A percentile compares a stretch with the other conserved stretches of the same genome.
Evolutionary conservation across 2,888 invertebrate species (phyloP).

Genomic region (Synanthedon tipuliformis): DNA sequence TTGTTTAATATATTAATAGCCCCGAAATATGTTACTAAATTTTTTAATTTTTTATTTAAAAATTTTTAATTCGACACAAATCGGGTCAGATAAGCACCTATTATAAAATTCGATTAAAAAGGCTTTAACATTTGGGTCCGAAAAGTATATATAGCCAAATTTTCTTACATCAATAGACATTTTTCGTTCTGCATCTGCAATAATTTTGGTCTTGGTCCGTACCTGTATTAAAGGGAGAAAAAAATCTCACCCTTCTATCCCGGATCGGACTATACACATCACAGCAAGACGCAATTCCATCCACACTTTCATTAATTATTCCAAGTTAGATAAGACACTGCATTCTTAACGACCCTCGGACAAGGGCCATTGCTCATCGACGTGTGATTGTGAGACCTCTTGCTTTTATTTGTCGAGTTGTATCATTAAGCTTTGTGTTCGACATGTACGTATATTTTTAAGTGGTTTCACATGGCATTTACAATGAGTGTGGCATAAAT

Average conservation of each 20-base stretch:
- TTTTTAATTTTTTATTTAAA: no score
- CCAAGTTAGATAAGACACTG: slow-evolving; percentile 66
- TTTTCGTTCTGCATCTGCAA: no score
- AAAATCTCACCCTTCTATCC: not conserved
- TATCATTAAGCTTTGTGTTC: slow-evolving; percentile 40
- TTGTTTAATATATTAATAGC: no score
- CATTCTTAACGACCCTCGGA: slow-evolving; percentile 58
- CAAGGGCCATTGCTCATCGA: slow-evolving; percentile 56
- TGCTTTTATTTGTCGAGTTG: slow-evolving; percentile 36
- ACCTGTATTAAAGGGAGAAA: no score
- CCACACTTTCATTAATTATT: slow-evolving; percentile 67
- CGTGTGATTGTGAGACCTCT: slow-evolving; percentile 34
- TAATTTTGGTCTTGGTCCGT: no score
- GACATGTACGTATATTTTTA: slow-evolving; percentile 9
- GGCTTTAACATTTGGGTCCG: no score
- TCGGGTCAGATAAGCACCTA: no score
- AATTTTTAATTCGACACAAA: no score
- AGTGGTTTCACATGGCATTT: slow-evolving; percentile 8
- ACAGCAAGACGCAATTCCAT: slow-evolving; percentile 53
- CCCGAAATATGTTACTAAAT: no score
- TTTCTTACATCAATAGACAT: no score
- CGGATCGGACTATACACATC: slow-evolving; percentile 19
- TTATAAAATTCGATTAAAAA: no score
- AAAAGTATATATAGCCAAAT: no score
- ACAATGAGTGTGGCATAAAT: slow-evolving; percentile 4